Evolutionary conservation across 2,797 vertebrate genomes (phyloP), one percentile per base, ranked within the genome.

Genomic region (Australoheros facetus): DNA sequence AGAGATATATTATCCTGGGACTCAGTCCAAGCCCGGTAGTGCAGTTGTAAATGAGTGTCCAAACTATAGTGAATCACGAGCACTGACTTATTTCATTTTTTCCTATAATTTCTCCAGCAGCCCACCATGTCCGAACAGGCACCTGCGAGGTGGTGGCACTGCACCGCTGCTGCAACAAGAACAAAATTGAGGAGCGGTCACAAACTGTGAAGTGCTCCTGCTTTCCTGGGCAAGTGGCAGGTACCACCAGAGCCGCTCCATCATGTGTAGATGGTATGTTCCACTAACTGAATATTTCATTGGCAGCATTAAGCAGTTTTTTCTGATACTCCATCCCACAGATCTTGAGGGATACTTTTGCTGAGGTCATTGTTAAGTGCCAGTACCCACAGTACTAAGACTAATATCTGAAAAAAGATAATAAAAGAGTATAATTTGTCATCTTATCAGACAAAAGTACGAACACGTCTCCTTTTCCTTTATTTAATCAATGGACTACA

Each of bases 201-300:
- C 98, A 99, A 93, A 99, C 98, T 0, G 98, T 99, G 85, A 99
- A 99, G 95, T 99, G 98, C 84, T 99, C 98, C 94, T 99, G 98
- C 92, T 99, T 99, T 79, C 98, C 98, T 0, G 98, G 98, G 71
- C 98, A 99, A 95, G 98, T 99, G 93, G 98, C 98, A 17, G 98
- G 98, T 86, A 99, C 98, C 83, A 99, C 98, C 17, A 93, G 97
- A 79, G 98, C 98, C 3, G 96, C 97, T 81, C 98, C 98, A 2
- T 99, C 98, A 30, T 99, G 98, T 83, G 98, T 99, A 76, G 98
- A 99, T 88, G 98, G 98, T 99, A 96, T 26, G 95, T 16, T 59
- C 78, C 72, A 10, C 3, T 39, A 11, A 34, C 32, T 75, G 1
- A 76, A 85, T 85, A 60, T 74, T 81, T 91, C 58, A 87, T 71